Evolutionary conservation across 1,140 invertebrate genomes (phyloP).

Genomic region (Cydia amplana): DNA sequence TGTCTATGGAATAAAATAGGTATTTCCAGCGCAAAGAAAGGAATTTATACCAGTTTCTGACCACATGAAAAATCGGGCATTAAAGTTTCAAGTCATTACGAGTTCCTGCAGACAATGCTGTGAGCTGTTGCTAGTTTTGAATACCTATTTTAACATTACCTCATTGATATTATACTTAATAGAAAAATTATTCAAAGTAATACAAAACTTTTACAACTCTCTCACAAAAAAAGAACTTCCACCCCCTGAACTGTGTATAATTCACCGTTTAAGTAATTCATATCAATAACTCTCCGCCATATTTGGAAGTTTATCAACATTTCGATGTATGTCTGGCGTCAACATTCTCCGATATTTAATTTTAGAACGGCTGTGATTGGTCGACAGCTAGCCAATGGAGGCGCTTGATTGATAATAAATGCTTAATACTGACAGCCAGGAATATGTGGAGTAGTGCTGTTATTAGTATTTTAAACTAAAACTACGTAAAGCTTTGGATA

Average conservation of each 20-base stretch:
- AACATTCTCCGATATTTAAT: conserved; percentile 46
- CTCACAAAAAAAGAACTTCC: too few species aligned
- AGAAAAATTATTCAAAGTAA: too few species aligned
- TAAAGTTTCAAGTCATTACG: too few species aligned
- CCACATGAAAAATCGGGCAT: too few species aligned
- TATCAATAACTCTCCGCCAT: conserved; percentile 5
- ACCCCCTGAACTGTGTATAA: neutral
- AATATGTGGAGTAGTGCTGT: conserved; percentile 36
- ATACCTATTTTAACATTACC: too few species aligned
- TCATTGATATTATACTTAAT: too few species aligned
- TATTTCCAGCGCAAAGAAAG: too few species aligned
- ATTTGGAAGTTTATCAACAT: conserved; percentile 7
- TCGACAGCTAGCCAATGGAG: conserved; percentile 42
- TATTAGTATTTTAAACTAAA: neutral
- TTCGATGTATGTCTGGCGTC: conserved; percentile 32
- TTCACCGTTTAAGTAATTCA: neutral
- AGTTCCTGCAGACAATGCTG: too few species aligned
- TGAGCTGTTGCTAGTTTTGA: too few species aligned
- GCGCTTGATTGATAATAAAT: conserved; percentile 45
- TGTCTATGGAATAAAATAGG: too few species aligned
- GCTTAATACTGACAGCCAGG: conserved; percentile 36
- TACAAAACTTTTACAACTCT: too few species aligned
- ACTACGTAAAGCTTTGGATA: neutral
- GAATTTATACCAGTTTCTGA: too few species aligned
- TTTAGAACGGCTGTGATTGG: conserved; percentile 45